phyloP scores from a whole-genome alignment of 2,888 invertebrate genomes.

The Ornithoptera priamus region DNA sequence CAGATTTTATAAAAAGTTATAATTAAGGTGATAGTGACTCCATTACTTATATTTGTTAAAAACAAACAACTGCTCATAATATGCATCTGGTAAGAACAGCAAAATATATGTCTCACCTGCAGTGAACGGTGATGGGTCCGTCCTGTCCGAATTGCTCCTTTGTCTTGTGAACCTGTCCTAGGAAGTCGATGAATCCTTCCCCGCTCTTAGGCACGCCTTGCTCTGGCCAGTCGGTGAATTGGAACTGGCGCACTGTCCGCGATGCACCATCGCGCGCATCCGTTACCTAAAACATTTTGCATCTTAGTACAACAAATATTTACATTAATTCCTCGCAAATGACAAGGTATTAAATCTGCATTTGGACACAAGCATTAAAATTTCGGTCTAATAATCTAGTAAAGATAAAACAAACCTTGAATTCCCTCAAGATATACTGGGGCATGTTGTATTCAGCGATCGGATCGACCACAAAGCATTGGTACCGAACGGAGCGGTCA shows the following conservation, averaged over 20 bases:
- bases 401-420: slow-evolving; percentile 84
- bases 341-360: background rate
- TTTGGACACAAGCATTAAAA: background rate
- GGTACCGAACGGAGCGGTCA: slow-evolving; percentile 97
- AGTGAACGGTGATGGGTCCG: slow-evolving; percentile 99
- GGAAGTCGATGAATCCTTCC: slow-evolving; percentile 99
- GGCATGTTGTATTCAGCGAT: slow-evolving; percentile 99
- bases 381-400: background rate
- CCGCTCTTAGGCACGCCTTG: slow-evolving; percentile 98
- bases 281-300: slow-evolving; percentile 83
- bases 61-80: no score
- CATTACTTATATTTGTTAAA: no score
- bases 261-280: slow-evolving; percentile 98
- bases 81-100: no score
- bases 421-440: slow-evolving; percentile 98
- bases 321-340: background rate
- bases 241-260: slow-evolving; percentile 96
- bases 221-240: slow-evolving; percentile 97
- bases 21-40: no score
- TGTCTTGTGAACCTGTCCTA: slow-evolving; percentile 99
- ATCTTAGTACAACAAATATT: background rate
- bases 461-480: slow-evolving; percentile 99
- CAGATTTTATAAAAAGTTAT: no score
- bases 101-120: slow-evolving; percentile 82
- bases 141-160: slow-evolving; percentile 99